Conservation (phyloP, 2,113 vertebrate species). For the Gymnorhina tibicen region DNA sequence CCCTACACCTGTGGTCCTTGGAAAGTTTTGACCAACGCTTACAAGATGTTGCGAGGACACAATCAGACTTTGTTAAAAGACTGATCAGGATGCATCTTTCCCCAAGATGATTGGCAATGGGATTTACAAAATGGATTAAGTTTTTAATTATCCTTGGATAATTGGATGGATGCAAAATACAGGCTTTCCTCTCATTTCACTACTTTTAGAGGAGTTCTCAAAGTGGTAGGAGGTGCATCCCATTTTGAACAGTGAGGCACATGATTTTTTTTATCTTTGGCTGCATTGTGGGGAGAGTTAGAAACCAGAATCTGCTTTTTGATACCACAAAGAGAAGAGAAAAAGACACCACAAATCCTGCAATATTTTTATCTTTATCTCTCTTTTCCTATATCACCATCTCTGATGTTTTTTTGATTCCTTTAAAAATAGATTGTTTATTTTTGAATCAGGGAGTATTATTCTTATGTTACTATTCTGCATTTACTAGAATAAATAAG, state of each 20-base stretch:
- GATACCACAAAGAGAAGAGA: not conserved
- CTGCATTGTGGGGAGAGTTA: not conserved
- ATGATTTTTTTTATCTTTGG: not conserved
- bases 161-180: not conserved
- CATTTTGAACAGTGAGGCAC: not conserved
- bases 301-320: not conserved
- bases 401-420: not conserved
- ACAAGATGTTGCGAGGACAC: not conserved
- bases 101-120: rapidly evolving
- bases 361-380: not conserved
- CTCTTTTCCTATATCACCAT: not conserved
- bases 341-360: not conserved
- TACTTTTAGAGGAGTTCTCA: not conserved
- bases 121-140: not conserved
- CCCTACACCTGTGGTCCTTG: not conserved
- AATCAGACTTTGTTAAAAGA: not conserved
- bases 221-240: not conserved
- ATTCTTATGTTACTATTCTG: not conserved
- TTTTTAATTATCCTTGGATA: not conserved
- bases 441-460: not conserved
- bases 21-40: not conserved
- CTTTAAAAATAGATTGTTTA: not conserved
- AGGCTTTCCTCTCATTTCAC: not conserved
- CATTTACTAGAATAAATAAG: not conserved
- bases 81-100: not conserved